Base-by-base conservation (phyloP, 2,888 invertebrate genomes). In the Corbicula japonica region DNA sequence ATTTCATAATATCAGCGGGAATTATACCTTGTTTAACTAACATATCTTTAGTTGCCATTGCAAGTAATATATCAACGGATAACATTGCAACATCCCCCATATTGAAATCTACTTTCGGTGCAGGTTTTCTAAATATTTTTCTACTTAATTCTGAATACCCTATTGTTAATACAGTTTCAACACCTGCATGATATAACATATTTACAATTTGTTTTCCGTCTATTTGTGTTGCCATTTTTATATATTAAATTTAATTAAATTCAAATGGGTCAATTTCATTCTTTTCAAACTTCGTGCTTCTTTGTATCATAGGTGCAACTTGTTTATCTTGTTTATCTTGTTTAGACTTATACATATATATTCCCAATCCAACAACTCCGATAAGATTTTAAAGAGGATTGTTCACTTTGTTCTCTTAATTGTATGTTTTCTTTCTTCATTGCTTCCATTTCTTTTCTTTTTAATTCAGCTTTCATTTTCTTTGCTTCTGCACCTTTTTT, bases 231-330 rank as follows among this genome's bases (percentile, higher is more conserved):
- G n/a, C n/a, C n/a, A n/a, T n/a, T n/a, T 32, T 50, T 26, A 50
- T 8, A 4, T 23, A 4, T 3, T 18, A 38, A 2, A 58, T 35
- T 56, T 8, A 10, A n/a, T 32, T 28, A 68, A 68, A 68, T 38
- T 68, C 68, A 68, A 74, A 74, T 15, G 66, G 66, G 35, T 68
- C 68, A 34, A 62, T 50, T 50, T 73, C 56, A 65, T 73, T 65
- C 35, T 48, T 48, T 61, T 60, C 26, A n/a, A n/a, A n/a, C n/a
- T n/a, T n/a, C n/a, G n/a, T n/a, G n/a, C n/a, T n/a, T 46, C 32
- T 74, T 44, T 48, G 52, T 61, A 52, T 35, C 34, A 34, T 32
- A 52, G 52, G 30, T n/a, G 18, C 15, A 32, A 15, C 32, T 65
- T 73, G 30, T 34, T 44, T 32, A 10, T 30, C 23, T 21, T 41